Conservation (phyloP, 1,140 invertebrate genomes). For the Lasaia peninsularis region DNA sequence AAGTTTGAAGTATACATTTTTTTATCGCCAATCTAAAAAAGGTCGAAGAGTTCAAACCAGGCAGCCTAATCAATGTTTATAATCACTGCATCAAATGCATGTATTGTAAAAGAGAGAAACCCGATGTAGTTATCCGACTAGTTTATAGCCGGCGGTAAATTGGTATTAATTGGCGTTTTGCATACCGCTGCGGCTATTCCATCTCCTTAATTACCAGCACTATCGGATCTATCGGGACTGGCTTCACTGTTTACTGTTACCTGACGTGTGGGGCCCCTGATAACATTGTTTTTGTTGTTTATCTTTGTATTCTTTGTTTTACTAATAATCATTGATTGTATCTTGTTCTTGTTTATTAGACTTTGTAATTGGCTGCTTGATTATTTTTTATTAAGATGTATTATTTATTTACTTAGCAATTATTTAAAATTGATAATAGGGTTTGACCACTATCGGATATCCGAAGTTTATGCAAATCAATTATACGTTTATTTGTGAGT, state of each 20-base stretch:
- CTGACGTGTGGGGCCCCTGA: constrained; percentile 30
- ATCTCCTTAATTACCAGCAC: constrained; percentile 26
- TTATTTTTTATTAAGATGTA: too few relatives aligned
- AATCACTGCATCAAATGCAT: not conserved
- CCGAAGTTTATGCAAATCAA: too few relatives aligned
- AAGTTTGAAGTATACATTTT: too few relatives aligned
- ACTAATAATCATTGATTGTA: not conserved
- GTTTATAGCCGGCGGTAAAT: constrained; percentile 13
- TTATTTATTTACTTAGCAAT: too few relatives aligned
- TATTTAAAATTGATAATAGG: too few relatives aligned
- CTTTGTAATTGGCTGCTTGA: too few relatives aligned
- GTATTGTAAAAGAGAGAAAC: not conserved
- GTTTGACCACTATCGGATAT: too few relatives aligned
- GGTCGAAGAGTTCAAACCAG: too few relatives aligned
- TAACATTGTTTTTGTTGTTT: constrained; percentile 23
- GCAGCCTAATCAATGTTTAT: not conserved
- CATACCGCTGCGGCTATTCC: constrained; percentile 29
- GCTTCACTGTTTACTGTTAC: constrained; percentile 28
- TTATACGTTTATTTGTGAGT: too few relatives aligned
- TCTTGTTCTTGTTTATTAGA: not conserved
- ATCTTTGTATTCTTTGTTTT: not conserved
- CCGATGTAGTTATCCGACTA: not conserved
- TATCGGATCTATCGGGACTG: constrained; percentile 29
- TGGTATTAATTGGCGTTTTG: constrained; percentile 53
- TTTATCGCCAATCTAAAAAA: too few relatives aligned